Conservation (phyloP, 2,888 invertebrate species). For the Salticus scenicus region DNA sequence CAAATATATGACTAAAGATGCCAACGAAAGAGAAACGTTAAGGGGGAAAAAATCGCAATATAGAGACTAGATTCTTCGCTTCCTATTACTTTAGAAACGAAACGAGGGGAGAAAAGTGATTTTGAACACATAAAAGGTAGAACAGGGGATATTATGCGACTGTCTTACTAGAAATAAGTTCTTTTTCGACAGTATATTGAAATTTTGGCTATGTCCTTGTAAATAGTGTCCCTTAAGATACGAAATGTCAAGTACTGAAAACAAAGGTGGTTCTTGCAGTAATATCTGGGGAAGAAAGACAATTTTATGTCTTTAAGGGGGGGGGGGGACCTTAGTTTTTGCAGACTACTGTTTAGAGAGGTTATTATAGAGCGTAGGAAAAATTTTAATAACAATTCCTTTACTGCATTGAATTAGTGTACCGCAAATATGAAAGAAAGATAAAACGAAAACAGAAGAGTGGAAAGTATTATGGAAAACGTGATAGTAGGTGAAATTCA, state of each 20-base stretch:
- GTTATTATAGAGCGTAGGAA: not conserved
- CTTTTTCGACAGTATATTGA: slow-evolving; percentile 46
- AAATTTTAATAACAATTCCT: not conserved
- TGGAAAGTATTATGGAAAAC: not conserved
- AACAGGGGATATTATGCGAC: slow-evolving; percentile 43
- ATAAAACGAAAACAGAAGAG: not conserved
- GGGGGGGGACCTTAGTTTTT: not conserved
- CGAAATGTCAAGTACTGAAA: slow-evolving; percentile 60
- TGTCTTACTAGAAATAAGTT: slow-evolving; percentile 34
- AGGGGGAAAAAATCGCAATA: slow-evolving; percentile 28
- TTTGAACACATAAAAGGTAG: slow-evolving; percentile 34
- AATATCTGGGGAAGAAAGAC: not conserved
- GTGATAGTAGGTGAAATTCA: too few relatives aligned
- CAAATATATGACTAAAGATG: slow-evolving; percentile 3
- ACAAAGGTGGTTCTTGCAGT: slow-evolving; percentile 41
- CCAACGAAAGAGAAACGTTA: not conserved
- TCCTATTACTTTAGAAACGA: slow-evolving; percentile 52
- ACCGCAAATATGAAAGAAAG: not conserved
- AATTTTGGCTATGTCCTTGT: slow-evolving; percentile 40
- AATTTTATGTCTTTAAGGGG: not conserved
- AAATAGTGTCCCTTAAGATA: slow-evolving; percentile 51
- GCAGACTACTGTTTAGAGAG: not conserved
- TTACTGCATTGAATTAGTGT: not conserved
- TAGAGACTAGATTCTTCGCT: slow-evolving; percentile 25
- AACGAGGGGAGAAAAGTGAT: slow-evolving; percentile 41